phyloP scores from a whole-genome alignment of 1,140 invertebrate genomes.

The Propsilocerus akamusi region DNA sequence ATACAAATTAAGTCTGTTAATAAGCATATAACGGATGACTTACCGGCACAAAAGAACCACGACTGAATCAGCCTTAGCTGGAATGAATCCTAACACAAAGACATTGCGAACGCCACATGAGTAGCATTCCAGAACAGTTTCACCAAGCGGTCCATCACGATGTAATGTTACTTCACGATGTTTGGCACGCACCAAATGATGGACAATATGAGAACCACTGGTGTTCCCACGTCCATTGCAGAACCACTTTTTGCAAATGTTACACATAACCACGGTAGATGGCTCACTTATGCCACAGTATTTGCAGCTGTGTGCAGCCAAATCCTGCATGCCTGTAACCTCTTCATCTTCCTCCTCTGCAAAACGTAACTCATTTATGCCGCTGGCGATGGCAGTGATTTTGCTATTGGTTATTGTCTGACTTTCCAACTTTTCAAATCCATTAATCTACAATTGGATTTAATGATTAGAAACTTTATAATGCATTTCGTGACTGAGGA shows the following conservation, averaged over 20 bases:
- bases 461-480: background rate
- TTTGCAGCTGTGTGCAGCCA: conserved; percentile 89
- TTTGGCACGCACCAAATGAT: conserved; percentile 93
- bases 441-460: conserved; percentile 36
- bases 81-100: conserved; percentile 96
- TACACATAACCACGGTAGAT: conserved; percentile 93
- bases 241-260: conserved; percentile 98
- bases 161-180: conserved; percentile 98
- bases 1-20: conserved; percentile 6
- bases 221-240: conserved; percentile 98
- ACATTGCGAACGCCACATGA: conserved; percentile 95
- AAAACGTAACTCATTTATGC: conserved; percentile 65
- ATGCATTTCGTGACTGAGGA: background rate
- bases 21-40: conserved; percentile 9
- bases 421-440: conserved; percentile 30
- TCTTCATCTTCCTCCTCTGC: conserved; percentile 76
- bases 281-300: conserved; percentile 99
- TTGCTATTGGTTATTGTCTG: conserved; percentile 34
- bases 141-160: conserved; percentile 90
- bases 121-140: conserved; percentile 96
- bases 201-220: conserved; percentile 96
- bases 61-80: conserved; percentile 96
- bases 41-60: conserved; percentile 90
- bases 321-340: conserved; percentile 34
- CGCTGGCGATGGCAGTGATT: conserved; percentile 49